Evolutionary conservation across 1,140 invertebrate genomes (phyloP).

Genomic region (Drosophila varians): DNA sequence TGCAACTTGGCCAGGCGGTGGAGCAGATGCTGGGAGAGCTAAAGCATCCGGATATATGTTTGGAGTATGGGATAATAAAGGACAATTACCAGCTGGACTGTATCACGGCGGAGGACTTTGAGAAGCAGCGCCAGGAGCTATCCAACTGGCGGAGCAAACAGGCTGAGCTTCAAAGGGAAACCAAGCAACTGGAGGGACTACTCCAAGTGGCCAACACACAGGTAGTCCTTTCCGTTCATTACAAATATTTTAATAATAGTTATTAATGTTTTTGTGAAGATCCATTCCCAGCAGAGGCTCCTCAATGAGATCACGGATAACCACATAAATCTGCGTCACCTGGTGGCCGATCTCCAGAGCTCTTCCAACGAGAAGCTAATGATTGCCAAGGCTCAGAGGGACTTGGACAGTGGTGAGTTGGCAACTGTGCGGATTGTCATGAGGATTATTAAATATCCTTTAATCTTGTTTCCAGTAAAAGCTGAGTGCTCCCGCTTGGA

Average conservation of each 20-base stretch:
- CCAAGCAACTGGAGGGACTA: slow-evolving; percentile 81
- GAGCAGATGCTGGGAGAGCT: slow-evolving; percentile 61
- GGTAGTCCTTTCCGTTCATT: slow-evolving; percentile 1
- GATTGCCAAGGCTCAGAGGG: slow-evolving; percentile 74
- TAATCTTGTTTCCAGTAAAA: slow-evolving; percentile 45
- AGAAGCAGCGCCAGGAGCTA: slow-evolving; percentile 50
- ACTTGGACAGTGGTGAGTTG: slow-evolving; percentile 66
- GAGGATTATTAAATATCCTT: not conserved
- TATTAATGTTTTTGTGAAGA: slow-evolving; percentile 23
- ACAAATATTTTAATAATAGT: not conserved
- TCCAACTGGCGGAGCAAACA: slow-evolving; percentile 50
- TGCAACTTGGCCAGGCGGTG: slow-evolving; percentile 59
- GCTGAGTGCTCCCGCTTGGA: slow-evolving; percentile 57
- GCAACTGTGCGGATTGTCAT: not conserved
- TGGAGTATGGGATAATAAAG: slow-evolving; percentile 71
- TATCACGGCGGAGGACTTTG: slow-evolving; percentile 64
- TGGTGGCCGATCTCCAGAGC: slow-evolving; percentile 81
- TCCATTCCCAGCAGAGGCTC: slow-evolving; percentile 74
- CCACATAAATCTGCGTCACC: slow-evolving; percentile 75
- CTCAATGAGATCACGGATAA: slow-evolving; percentile 81
- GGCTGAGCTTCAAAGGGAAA: slow-evolving; percentile 72
- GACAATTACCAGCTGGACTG: slow-evolving; percentile 73
- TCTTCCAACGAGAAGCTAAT: slow-evolving; percentile 72
- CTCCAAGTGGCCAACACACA: slow-evolving; percentile 83
- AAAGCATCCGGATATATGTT: slow-evolving; percentile 48